These are phyloP conservation scores for Chelonus insularis DNA, from an alignment of 1,140 invertebrate genomes.

Conservation along the genomic window DNA sequence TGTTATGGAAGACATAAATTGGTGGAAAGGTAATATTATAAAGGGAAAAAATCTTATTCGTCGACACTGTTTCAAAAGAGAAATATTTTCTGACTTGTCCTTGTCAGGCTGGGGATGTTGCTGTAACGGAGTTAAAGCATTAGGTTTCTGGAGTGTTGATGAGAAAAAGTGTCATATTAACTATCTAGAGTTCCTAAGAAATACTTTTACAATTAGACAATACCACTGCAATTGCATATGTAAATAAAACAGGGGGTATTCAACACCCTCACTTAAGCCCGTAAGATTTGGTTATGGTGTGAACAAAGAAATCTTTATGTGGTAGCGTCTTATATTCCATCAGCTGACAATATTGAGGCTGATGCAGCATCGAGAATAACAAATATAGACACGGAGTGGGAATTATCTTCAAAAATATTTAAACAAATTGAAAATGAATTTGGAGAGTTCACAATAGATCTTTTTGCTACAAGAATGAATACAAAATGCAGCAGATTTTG, in stretches of 20 bases:
- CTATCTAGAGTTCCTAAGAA: conserved; percentile 19
- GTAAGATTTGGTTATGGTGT: conserved; percentile 25
- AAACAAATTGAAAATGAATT: conserved; percentile 29
- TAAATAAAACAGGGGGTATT: conserved; percentile 18
- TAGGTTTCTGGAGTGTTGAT: conserved; percentile 21
- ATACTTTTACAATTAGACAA: conserved; percentile 25
- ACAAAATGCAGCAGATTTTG: neutral
- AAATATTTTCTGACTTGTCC: conserved; percentile 27
- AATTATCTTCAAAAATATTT: conserved; percentile 13
- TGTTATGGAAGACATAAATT: conserved; percentile 19
- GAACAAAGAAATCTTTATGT: conserved; percentile 17
- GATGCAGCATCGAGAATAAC: conserved; percentile 22
- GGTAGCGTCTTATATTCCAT: conserved; percentile 20
- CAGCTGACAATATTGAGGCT: conserved; percentile 20
- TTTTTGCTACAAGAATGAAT: conserved; percentile 31
- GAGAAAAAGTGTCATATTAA: conserved; percentile 27
- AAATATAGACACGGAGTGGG: conserved; percentile 25
- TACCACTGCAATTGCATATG: conserved; percentile 21
- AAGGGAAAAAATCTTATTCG: too few relatives aligned
- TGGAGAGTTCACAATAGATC: conserved; percentile 32
- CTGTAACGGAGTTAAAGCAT: neutral
- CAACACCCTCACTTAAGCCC: conserved; percentile 12
- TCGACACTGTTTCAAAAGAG: too few relatives aligned
- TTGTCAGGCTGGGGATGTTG: conserved; percentile 24
- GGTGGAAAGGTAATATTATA: conserved; percentile 14